Evolutionary conservation across 2,113 vertebrate species (phyloP).

Genomic region (Cinclus cinclus): DNA sequence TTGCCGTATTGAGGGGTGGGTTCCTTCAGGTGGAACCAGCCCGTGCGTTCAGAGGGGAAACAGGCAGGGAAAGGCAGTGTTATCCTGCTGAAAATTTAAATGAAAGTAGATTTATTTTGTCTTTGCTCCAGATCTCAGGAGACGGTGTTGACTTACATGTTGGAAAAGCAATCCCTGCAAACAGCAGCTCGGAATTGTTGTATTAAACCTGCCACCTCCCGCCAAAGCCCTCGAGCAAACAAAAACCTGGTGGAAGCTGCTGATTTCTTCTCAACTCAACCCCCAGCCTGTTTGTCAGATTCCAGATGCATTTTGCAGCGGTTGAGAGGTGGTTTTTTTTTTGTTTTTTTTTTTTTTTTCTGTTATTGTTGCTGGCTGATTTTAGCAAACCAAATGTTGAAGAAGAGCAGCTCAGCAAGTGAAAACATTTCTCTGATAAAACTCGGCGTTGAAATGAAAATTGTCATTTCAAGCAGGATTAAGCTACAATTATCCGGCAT

Average conservation of each 20-base stretch:
- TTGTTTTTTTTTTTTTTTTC: neutral
- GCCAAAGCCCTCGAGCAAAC: constrained; percentile 30
- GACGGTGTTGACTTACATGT: constrained; percentile 10
- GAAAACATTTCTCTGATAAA: neutral
- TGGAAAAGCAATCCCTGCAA: constrained; percentile 38
- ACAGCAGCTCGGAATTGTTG: neutral
- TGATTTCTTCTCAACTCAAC: neutral
- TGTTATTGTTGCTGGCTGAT: neutral
- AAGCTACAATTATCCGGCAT: constrained; percentile 1
- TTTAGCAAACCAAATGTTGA: constrained; percentile 38
- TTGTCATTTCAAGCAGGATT: constrained; percentile 21
- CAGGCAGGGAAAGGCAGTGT: neutral
- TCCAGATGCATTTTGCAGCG: constrained; percentile 14
- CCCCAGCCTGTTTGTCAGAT: constrained; percentile 12
- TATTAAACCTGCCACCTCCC: constrained; percentile 9
- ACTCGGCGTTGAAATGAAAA: constrained; percentile 2
- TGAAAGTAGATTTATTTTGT: constrained; percentile 24
- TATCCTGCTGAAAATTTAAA: constrained; percentile 13
- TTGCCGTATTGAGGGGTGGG: rapidly evolving
- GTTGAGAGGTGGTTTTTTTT: neutral
- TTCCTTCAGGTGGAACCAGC: neutral
- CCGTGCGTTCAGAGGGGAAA: neutral
- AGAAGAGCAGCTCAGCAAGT: neutral
- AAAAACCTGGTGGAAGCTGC: constrained; percentile 7
- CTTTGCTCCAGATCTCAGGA: constrained; percentile 7